Evolutionary conservation across 2,888 invertebrate species (phyloP), one percentile per base, ranked within the genome.

Genomic region (Nymphalis polychloros): DNA sequence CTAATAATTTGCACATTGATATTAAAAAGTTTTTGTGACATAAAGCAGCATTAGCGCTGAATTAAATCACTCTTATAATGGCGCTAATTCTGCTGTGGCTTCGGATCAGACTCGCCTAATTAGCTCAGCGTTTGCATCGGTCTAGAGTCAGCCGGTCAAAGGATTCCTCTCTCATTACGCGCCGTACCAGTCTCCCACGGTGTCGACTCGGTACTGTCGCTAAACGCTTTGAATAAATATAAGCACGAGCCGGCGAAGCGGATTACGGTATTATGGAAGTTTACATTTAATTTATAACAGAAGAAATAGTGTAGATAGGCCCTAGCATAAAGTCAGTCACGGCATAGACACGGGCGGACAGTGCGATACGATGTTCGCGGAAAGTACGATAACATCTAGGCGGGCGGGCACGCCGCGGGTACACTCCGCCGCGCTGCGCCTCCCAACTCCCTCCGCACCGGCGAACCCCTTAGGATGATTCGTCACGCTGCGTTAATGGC

Each of bases 401-500:
- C 84, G 85, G 84, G 88, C 84, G 85, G 84, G 85, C 83, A 79
- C 80, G 80, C 78, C 80, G 88, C 84, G 85, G 84, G 85, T 82
- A 79, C 80, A 80, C 78, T 80, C 76, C 75, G 75, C 76, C 76
- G 76, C 70, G 57, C 64, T 57, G 48, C 53, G 53, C 66, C 66
- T 59, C 67, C 63, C 74, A 72, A 77, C 78, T 78, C 79, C 77
- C 76, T 75, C 64, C 69, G 64, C 67, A 20, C 67, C 69, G 63
- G 23, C 47, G 61, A 63, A 70, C 67, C 72, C 82, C 80, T 79
- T 84, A 78, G 88, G 89, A 87, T 88, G 83, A 89, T 89, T 88
- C 90, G 91, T 91, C 89, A 90, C 91, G 88, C 88, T 90, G 92
- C 89, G 90, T 92, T 92, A 92, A 92, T 92, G 88, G 87, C 81